These are phyloP conservation scores for Pteria penguin DNA, from an alignment of 2,888 invertebrate species.

Conservation along the genomic window DNA sequence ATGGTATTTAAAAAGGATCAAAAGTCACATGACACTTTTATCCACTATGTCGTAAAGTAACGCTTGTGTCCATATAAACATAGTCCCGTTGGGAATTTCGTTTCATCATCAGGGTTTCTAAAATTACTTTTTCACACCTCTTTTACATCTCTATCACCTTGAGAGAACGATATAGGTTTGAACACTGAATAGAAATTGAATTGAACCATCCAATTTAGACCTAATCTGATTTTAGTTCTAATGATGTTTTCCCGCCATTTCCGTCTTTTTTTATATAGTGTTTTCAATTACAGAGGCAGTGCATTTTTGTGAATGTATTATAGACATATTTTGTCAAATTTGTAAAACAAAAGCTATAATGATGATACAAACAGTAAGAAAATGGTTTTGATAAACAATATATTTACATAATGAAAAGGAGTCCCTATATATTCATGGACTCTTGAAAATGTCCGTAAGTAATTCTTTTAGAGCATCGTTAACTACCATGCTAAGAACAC, in stretches of 20 bases:
- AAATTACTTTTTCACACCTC: constrained; percentile 48
- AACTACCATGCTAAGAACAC: too few species aligned
- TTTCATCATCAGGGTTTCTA: constrained; percentile 44
- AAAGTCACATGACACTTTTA: constrained; percentile 21
- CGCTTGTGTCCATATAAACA: constrained; percentile 22
- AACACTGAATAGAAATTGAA: too few species aligned
- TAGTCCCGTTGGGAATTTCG: constrained; percentile 28
- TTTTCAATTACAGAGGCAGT: background rate
- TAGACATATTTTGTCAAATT: background rate
- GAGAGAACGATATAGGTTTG: background rate
- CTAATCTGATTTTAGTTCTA: too few species aligned
- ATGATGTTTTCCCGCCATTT: constrained; percentile 4
- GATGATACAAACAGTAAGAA: too few species aligned
- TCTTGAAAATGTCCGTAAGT: too few species aligned
- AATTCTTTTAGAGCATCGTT: too few species aligned
- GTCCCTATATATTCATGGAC: too few species aligned
- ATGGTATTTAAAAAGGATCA: constrained; percentile 8
- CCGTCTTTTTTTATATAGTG: background rate
- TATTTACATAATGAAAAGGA: too few species aligned
- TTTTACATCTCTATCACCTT: constrained; percentile 37
- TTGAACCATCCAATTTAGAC: constrained; percentile 28
- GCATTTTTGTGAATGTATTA: background rate
- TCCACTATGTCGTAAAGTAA: constrained; percentile 40
- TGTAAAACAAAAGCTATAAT: too few species aligned
- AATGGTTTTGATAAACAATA: too few species aligned